A percentile compares a stretch with the other conserved stretches of the same genome.
These are phyloP conservation scores for Polydrusus pterygomalis DNA, from an alignment of 2,888 invertebrate genomes.

Conservation along the genomic window DNA sequence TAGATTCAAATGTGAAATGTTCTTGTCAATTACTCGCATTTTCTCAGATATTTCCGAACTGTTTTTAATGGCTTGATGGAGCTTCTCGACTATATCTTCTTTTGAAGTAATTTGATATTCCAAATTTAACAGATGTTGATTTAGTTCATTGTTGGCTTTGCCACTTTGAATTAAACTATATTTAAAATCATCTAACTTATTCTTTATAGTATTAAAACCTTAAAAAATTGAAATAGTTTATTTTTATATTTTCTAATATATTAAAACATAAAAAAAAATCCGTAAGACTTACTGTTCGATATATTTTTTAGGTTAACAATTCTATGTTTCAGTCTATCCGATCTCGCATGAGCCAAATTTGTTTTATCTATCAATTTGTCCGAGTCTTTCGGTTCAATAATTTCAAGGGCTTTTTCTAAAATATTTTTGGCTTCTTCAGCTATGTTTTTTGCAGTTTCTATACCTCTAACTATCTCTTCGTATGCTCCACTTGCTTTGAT, in stretches of 20 bases:
- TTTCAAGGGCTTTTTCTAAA: conserved; percentile 65
- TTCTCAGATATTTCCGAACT: conserved; percentile 62
- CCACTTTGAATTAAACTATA: conserved; percentile 71
- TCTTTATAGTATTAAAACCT: conserved; percentile 61
- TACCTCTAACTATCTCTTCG: conserved; percentile 83
- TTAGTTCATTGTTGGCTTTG: conserved; percentile 63
- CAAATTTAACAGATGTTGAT: conserved; percentile 60
- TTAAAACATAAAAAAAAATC: conserved; percentile 1
- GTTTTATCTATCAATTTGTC: conserved; percentile 75
- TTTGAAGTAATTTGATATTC: conserved; percentile 58
- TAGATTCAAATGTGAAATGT: conserved; percentile 66
- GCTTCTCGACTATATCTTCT: conserved; percentile 54
- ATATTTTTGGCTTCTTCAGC: conserved; percentile 75
- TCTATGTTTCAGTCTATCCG: conserved; percentile 75
- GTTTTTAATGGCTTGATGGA: conserved; percentile 58
- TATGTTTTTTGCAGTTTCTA: conserved; percentile 79
- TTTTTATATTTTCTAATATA: background rate
- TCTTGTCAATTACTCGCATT: conserved; percentile 66
- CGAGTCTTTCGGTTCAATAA: conserved; percentile 70
- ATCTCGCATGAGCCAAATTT: conserved; percentile 74
- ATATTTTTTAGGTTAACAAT: conserved; percentile 64
- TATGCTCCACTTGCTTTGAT: conserved; percentile 80
- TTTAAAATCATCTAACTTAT: conserved; percentile 73
- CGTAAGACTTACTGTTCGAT: conserved; percentile 58
- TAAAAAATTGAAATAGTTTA: background rate